A percentile compares a stretch with the other conserved stretches of the same genome.
These are phyloP conservation scores for Tetrax tetrax DNA, from an alignment of 2,113 vertebrate species.

Conservation along the genomic window DNA sequence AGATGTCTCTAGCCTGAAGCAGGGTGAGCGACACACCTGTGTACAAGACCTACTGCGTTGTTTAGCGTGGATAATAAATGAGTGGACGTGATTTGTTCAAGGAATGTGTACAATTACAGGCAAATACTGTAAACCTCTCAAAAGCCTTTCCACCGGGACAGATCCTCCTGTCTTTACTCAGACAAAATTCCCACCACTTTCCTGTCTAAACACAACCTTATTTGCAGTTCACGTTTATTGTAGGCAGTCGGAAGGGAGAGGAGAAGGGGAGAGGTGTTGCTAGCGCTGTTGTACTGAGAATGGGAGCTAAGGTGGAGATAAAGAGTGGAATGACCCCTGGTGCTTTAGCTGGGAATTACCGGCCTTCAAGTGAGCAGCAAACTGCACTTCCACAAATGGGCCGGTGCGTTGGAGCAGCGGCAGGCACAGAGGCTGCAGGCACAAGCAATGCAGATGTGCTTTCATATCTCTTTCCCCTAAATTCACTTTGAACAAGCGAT, in stretches of 20 bases:
- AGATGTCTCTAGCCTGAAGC: not conserved
- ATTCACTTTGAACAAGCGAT: not conserved
- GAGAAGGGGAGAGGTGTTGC: not conserved
- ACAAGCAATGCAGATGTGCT: not conserved
- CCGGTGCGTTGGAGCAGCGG: rapidly evolving
- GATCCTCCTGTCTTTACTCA: conserved; percentile 59
- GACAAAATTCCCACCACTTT: not conserved
- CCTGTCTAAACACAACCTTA: conserved; percentile 22
- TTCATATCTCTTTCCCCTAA: not conserved
- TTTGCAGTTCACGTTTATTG: conserved; percentile 1
- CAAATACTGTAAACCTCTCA: conserved; percentile 40
- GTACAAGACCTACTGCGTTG: not conserved
- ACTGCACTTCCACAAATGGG: rapidly evolving
- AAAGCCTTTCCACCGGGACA: conserved; percentile 31
- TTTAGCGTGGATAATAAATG: not conserved
- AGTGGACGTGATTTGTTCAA: not conserved
- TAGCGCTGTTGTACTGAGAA: not conserved
- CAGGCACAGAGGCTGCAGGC: not conserved
- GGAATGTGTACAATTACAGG: conserved; percentile 39
- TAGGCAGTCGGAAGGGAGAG: not conserved
- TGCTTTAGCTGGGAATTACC: conserved; percentile 53
- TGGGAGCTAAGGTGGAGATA: not conserved
- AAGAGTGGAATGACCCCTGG: conserved; percentile 70
- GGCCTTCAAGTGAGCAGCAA: not conserved
- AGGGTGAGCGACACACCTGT: conserved; percentile 17